Evolutionary conservation across 1,140 invertebrate species (phyloP), one percentile per base, ranked within the genome.

Genomic region (Lasioglossum baleicum): DNA sequence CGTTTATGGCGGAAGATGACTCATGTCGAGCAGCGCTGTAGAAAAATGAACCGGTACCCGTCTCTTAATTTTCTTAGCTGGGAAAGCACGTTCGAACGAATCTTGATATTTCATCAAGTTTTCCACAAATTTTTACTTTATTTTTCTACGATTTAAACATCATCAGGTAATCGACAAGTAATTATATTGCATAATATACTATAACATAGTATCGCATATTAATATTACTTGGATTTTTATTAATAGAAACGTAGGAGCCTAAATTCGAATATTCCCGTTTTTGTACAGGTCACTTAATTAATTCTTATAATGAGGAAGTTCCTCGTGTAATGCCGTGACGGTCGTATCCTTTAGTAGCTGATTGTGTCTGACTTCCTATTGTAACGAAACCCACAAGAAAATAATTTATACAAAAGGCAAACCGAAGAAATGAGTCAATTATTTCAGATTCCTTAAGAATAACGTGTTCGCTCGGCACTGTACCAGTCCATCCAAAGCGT

Each of bases 21-120:
- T 86, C 84, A 85, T 80, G 53, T 10, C 20, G 1, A 35, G 58
- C 58, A 83, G 31, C 53, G 40, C 7, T 44, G 61, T 77, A 83
- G 35, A 42, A 15, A 60, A 61, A 20, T 58, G 20, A n/a, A 6
- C 2, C 0, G 20, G 53, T 15, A 63, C 64, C 69, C 64, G 56
- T n/a, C 15, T 60, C 31, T 75, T 80, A 8, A 40, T 4, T 31
- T 71, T 15, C 7, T 66, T 35, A 5, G 35, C 3, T 3, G 35
- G 35, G 35, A 35, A 35, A 35, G 35, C 22, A 7, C 13, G 1
- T 10, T 68, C 26, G 35, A 13, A 56, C 15, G 17, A 42, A 66
- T n/a, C 6, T 58, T n/a, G 3, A 26, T 13, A 13, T 35, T 40
- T 31, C 10, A n/a, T 4, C 17, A 26, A 31, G 42, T 0, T 68